Base-by-base conservation (phyloP, 2,113 vertebrate genomes). In the Echinops telfairi region DNA sequence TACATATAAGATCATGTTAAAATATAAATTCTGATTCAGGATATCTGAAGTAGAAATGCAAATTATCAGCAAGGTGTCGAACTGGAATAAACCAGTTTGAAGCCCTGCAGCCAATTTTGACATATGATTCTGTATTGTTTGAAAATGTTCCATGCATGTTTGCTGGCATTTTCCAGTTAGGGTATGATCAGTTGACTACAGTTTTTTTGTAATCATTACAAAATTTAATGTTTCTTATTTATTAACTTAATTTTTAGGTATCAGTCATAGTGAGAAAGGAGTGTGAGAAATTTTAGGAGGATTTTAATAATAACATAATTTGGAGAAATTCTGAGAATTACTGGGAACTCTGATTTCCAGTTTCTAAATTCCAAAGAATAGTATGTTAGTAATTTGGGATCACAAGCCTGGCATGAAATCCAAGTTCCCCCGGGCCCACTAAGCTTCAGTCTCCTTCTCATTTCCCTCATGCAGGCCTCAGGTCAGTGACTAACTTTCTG, bases 111-210 rank as follows among this genome's bases (percentile, higher is more conserved):
- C 22, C 66, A 92, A 73, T 94, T 95, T 91, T 94, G 73, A 77
- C n/a, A 82, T 78, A 33, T 62, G 70, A 88, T 40, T 92, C 38
- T 60, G 79, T 83, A 70, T 85, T 94, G 79, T 93, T 91, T 91
- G 43, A 93, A 92, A 43, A 91, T 7, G 36, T 76, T 38, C 36
- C 64, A 92, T 60, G 79, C 57, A 60, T 83, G 29, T 94, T 86
- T 90, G 29, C 38, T 88, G 83, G 17, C 64, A 88, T 92, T 96
- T 93, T 53, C 58, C 43, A 94, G 33, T 88, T 92, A 25, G n/a
- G 86, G 25, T 90, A 80, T 53, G 43, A 76, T 58, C 57, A 86
- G 40, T 85, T 88, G 60, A 77, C 80, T 88, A 83, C 7, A 80
- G 79, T 40, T 31, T 40, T 31, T 70, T 70, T 92, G 43, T 88